Evolutionary conservation across 1,140 invertebrate species (phyloP), one percentile per base, ranked within the genome.

Genomic region (Meloidogyne floridensis): DNA sequence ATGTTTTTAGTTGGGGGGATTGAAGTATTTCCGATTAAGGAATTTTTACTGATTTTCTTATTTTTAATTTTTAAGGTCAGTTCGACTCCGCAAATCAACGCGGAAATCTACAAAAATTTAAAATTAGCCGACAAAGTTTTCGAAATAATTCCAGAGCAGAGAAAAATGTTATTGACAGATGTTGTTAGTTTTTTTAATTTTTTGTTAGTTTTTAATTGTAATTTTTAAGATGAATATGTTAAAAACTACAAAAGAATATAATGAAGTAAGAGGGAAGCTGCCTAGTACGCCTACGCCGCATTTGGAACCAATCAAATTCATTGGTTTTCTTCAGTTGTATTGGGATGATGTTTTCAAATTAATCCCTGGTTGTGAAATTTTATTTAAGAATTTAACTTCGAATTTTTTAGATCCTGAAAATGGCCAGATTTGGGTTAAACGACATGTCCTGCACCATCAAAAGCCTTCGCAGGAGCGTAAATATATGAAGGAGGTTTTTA

Each of bases 301-400:
- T 69, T 71, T 79, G 43, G 77, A 79, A 72, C 77, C 77, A 72
- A 79, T 79, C 65, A 79, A 79, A 79, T 79, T 79, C 77, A 79
- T 53, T 53, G 77, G 77, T 20, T 79, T 79, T 71, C 65, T 79
- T 10, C 77, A 79, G 7, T 20, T 79, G 1, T 79, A 79, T 69
- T 79, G 77, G 77, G 43, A 72, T 53, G 77, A 79, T 47, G 77
- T 79, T 11, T 79, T 79, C 9, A 65, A 43, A 32, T 20, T 79
- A 32, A 72, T 11, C 4, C 10, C 77, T 20, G 59, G 77, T 79
- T 42, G 71, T 0, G 7, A 43, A 0, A 8, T 51, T 47, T 78
- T 18, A n/a, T 78, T 47, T 69, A 18, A 78, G 15, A 78, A 78
- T 2, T 32, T 7, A n/a, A n/a, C n/a, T 65, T 15, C 7, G 2